phyloP scores from a whole-genome alignment of 2,888 invertebrate species.

The Lasioglossum malachurum region DNA sequence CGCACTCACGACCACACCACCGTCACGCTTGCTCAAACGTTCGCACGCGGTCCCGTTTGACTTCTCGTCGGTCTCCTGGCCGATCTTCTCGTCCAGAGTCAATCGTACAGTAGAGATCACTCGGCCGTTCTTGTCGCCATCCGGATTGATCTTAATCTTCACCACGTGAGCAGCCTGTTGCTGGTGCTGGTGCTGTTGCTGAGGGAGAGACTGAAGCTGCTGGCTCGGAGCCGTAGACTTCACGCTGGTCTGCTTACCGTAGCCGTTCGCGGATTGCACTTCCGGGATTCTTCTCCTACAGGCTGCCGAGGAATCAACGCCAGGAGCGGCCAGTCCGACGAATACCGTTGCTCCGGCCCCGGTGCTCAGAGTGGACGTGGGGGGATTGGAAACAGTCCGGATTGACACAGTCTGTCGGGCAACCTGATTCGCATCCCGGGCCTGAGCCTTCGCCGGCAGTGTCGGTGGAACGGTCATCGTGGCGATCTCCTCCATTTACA shows the following conservation, averaged over 20 bases:
- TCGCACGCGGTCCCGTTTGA: constrained; percentile 64
- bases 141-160: constrained; percentile 90
- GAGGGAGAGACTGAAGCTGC: constrained; percentile 56
- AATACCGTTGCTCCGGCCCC: constrained; percentile 86
- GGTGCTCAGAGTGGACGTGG: constrained; percentile 73
- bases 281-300: constrained; percentile 81
- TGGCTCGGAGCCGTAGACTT: constrained; percentile 52
- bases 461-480: constrained; percentile 80
- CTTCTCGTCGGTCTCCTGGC: constrained; percentile 52
- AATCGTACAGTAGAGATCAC: constrained; percentile 79
- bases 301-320: constrained; percentile 80
- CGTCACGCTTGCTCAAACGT: constrained; percentile 65
- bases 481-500: constrained; percentile 76
- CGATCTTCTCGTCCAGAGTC: constrained; percentile 72
- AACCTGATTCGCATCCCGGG: constrained; percentile 70
- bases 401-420: constrained; percentile 80
- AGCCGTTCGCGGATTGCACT: constrained; percentile 78
- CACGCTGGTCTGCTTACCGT: constrained; percentile 68
- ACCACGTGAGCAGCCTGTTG: constrained; percentile 87
- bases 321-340: constrained; percentile 78
- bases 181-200: constrained; percentile 63
- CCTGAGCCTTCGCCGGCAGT: constrained; percentile 73
- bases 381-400: constrained; percentile 78
- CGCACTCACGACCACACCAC: constrained; percentile 74
- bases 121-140: constrained; percentile 85